Conservation (phyloP, 2,113 vertebrate species). For the Campylomormyrus tamandua region DNA sequence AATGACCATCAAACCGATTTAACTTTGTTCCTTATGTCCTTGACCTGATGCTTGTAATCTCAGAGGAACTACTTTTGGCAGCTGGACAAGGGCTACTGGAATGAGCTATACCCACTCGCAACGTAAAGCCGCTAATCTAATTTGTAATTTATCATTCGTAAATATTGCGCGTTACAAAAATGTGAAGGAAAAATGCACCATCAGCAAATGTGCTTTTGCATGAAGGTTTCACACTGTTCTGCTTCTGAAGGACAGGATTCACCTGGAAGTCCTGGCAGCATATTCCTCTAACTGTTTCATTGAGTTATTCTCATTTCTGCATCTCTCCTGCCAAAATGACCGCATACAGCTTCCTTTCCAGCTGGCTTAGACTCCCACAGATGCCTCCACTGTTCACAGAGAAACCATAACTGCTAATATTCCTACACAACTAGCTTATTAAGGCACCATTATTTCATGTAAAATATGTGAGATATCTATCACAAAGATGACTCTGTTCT, state of each 20-base stretch:
- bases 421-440: neutral
- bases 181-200: neutral
- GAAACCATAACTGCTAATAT: neutral
- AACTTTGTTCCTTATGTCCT: neutral
- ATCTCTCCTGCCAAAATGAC: constrained; percentile 21
- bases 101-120: neutral
- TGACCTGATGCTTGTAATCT: neutral
- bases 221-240: neutral
- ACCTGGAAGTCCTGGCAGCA: neutral
- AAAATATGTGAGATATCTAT: neutral
- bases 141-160: neutral
- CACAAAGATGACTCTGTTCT: neutral
- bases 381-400: neutral
- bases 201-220: neutral
- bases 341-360: constrained; percentile 32
- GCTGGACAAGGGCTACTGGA: neutral
- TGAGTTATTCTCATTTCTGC: neutral
- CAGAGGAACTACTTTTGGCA: neutral
- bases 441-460: neutral
- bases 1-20: neutral
- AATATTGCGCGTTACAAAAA: neutral
- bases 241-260: neutral
- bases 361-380: neutral
- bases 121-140: neutral
- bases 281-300: neutral